phyloP scores from a whole-genome alignment of 2,797 vertebrate species.

The Meriones psammophilus region DNA sequence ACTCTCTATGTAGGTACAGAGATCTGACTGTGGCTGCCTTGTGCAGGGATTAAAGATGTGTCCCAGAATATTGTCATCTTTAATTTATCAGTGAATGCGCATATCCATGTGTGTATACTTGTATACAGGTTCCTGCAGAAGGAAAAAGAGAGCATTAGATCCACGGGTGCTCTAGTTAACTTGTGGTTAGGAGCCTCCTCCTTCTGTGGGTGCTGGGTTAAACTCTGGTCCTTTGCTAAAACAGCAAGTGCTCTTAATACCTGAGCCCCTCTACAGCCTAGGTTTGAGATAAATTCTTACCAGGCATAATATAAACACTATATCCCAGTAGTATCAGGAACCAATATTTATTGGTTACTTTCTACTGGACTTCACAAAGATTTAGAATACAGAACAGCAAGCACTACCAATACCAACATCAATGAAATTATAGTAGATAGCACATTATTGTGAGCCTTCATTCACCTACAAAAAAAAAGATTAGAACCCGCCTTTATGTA shows the following conservation, averaged over 20 bases:
- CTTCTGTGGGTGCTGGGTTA: too few relatives aligned
- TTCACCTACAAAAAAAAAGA: constrained; percentile 32
- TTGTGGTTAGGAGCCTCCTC: not conserved
- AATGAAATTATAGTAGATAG: not conserved
- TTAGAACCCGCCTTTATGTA: not conserved
- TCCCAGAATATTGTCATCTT: not conserved
- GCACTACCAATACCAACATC: not conserved
- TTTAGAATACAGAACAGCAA: constrained; percentile 11
- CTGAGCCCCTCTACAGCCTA: not conserved
- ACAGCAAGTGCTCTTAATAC: not conserved
- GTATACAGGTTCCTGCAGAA: not conserved
- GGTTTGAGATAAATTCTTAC: not conserved
- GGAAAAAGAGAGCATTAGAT: not conserved
- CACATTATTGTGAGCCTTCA: not conserved
- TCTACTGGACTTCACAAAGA: not conserved
- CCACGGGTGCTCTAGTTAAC: not conserved
- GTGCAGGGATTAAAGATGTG: not conserved
- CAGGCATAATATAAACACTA: not conserved
- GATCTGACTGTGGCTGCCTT: not conserved
- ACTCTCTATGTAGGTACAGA: not conserved
- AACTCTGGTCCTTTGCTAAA: not conserved
- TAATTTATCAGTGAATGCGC: not conserved
- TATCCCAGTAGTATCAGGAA: not conserved
- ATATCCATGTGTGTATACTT: not conserved
- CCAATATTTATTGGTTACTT: not conserved